Evolutionary conservation across 2,888 invertebrate genomes (phyloP).

Genomic region (Lasioglossum vierecki): DNA sequence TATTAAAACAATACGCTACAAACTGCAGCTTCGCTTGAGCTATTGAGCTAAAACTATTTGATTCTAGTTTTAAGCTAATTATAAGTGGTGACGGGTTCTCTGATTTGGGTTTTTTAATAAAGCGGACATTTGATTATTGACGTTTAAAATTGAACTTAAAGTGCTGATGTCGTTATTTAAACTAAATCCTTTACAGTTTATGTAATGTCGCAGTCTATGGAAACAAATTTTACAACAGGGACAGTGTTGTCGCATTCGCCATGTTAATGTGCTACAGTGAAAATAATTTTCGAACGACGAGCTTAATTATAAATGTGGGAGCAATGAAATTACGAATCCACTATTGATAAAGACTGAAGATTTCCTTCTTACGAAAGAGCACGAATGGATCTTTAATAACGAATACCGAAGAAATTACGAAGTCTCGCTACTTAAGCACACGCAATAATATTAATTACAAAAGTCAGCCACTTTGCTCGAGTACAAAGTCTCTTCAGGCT

Average conservation of each 20-base stretch:
- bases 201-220: too few relatives aligned
- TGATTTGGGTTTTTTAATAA: too few relatives aligned
- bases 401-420: conserved; percentile 42
- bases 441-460: conserved; percentile 55
- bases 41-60: too few relatives aligned
- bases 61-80: too few relatives aligned
- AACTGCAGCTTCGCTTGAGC: too few relatives aligned
- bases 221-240: background rate
- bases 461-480: conserved; percentile 21
- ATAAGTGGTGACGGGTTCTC: too few relatives aligned
- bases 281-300: background rate
- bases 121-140: too few relatives aligned
- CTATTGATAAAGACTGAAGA: background rate
- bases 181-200: too few relatives aligned
- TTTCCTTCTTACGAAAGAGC: background rate
- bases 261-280: background rate
- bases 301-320: background rate
- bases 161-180: too few relatives aligned
- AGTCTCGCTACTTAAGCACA: conserved; percentile 32
- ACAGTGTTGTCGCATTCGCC: too few relatives aligned
- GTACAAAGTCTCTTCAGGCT: conserved; percentile 25
- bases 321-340: background rate
- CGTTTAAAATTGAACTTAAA: too few relatives aligned
- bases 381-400: conserved; percentile 24
- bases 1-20: too few relatives aligned